Percentiles rank a stretch among this genome's conserved stretches.
Conservation (phyloP, 2,888 invertebrate genomes). For the Watsonalla binaria region DNA sequence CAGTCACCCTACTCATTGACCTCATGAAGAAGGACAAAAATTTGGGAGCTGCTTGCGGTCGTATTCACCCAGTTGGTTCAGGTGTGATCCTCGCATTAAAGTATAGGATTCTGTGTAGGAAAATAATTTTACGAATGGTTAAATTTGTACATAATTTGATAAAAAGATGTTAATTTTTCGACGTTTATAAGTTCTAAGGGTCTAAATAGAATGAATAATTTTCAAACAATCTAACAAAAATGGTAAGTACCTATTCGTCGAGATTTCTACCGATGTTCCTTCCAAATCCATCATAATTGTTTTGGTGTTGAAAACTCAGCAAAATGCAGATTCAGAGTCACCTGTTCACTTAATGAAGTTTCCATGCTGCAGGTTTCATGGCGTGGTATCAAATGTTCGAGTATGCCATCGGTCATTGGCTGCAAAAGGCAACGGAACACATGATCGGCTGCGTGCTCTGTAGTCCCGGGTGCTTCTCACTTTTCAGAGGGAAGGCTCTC, state of each 20-base stretch:
- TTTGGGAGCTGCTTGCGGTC: slow-evolving; percentile 92
- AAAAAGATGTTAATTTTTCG: too few species aligned
- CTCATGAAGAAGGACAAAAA: slow-evolving; percentile 91
- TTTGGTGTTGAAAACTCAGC: too few species aligned
- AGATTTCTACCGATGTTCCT: too few species aligned
- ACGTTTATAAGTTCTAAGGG: too few species aligned
- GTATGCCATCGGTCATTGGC: slow-evolving; percentile 95
- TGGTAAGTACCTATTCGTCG: too few species aligned
- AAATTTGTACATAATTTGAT: too few species aligned
- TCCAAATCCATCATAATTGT: too few species aligned
- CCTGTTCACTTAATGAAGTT: not conserved
- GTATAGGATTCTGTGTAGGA: not conserved
- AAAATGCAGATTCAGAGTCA: not conserved
- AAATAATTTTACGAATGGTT: too few species aligned
- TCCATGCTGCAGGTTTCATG: slow-evolving; percentile 81
- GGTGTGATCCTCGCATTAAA: slow-evolving; percentile 35
- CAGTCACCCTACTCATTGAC: slow-evolving; percentile 88
- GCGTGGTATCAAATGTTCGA: slow-evolving; percentile 94
- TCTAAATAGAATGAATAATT: too few species aligned
- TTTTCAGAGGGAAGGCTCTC: slow-evolving; percentile 91
- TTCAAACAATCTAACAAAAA: too few species aligned
- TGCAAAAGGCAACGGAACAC: slow-evolving; percentile 95
- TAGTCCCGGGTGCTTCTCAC: slow-evolving; percentile 94
- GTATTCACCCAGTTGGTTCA: slow-evolving; percentile 92
- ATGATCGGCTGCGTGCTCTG: slow-evolving; percentile 94